These are phyloP conservation scores for Dufourea novaeangliae DNA, from an alignment of 1,140 invertebrate genomes.

Conservation along the genomic window DNA sequence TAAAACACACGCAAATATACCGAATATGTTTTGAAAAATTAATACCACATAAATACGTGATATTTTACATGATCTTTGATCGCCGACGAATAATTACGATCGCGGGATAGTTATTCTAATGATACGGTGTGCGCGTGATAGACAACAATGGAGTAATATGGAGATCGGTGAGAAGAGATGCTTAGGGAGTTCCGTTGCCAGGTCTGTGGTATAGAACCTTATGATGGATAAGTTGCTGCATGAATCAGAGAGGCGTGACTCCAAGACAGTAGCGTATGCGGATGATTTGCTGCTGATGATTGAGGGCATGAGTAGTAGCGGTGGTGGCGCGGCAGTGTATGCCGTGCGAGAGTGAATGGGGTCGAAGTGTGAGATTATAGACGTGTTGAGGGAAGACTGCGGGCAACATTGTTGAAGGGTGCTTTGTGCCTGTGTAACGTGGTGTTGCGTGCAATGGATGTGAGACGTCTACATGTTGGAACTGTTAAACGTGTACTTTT, in stretches of 20 bases:
- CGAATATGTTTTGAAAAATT: too few species aligned
- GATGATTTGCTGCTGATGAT: constrained; percentile 15
- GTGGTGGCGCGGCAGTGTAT: neutral
- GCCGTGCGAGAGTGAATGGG: neutral
- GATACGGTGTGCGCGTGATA: neutral
- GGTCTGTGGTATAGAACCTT: neutral
- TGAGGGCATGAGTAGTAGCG: neutral
- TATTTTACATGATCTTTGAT: neutral
- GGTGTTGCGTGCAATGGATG: neutral
- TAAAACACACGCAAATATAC: too few species aligned
- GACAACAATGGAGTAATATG: neutral
- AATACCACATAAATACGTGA: too few species aligned
- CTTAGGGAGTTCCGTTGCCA: neutral
- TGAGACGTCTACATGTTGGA: neutral
- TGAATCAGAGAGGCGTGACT: constrained; percentile 8
- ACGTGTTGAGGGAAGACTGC: neutral
- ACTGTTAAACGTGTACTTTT: neutral
- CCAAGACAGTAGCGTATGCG: constrained; percentile 6
- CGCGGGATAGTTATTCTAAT: neutral
- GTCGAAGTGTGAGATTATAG: neutral
- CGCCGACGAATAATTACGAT: neutral
- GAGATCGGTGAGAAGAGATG: neutral
- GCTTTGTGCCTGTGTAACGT: neutral
- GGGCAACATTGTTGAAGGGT: neutral
- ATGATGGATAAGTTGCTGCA: constrained; percentile 8